Conservation (phyloP, 2,888 invertebrate genomes). For the Ommatoiulus sabulosus region DNA sequence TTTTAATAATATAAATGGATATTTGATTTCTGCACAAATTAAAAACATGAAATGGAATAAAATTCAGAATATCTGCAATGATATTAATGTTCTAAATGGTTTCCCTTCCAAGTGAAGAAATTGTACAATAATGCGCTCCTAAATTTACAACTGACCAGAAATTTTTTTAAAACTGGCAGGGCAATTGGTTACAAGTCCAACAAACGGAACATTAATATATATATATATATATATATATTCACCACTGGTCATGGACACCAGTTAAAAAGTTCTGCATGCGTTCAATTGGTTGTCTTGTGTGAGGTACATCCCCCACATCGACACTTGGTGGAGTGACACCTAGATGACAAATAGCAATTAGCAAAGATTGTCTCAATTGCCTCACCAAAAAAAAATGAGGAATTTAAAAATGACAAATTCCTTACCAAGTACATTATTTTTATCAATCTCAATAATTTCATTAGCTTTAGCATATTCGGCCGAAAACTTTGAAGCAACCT, state of each 20-base stretch:
- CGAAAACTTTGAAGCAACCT: conserved; percentile 70
- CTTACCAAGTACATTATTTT: conserved; percentile 79
- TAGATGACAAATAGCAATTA: neutral
- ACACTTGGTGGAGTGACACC: conserved; percentile 47
- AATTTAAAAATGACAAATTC: conserved; percentile 59
- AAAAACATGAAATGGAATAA: too few relatives aligned
- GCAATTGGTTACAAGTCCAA: neutral
- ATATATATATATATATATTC: too few relatives aligned
- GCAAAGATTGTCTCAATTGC: neutral
- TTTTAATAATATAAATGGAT: too few relatives aligned
- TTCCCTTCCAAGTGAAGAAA: too few relatives aligned
- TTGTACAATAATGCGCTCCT: too few relatives aligned
- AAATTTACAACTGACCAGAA: too few relatives aligned
- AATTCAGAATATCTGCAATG: too few relatives aligned
- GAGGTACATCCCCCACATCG: conserved; percentile 57
- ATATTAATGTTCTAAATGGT: too few relatives aligned
- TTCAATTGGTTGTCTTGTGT: conserved; percentile 72
- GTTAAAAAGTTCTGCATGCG: conserved; percentile 88
- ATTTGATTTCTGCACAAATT: too few relatives aligned
- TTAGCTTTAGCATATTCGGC: conserved; percentile 78
- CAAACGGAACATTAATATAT: neutral
- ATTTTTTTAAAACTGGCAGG: too few relatives aligned
- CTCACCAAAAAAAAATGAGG: neutral
- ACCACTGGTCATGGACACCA: conserved; percentile 80
- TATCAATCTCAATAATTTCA: conserved; percentile 80